A percentile compares a stretch with the other conserved stretches of the same genome.
Evolutionary conservation across 2,888 invertebrate genomes (phyloP).

Genomic region (Melipona beecheii): DNA sequence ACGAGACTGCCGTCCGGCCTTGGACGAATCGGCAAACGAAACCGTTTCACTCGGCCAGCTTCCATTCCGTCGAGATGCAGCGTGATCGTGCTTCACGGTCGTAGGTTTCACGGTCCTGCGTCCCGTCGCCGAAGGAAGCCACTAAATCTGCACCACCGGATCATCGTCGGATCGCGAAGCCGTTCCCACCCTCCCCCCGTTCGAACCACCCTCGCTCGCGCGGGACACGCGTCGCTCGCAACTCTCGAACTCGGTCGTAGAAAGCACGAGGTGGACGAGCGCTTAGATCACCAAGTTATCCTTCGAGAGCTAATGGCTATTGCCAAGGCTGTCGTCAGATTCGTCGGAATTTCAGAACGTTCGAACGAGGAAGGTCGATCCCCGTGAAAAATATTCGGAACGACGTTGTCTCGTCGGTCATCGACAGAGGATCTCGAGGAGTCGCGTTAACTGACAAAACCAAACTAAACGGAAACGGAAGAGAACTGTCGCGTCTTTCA

Average conservation of each 20-base stretch:
- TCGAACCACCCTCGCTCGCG: not conserved
- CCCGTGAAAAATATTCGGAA: not conserved
- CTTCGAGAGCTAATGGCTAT: no score
- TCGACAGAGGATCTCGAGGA: not conserved
- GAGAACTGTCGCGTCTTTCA: slow-evolving; percentile 20
- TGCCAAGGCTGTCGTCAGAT: no score
- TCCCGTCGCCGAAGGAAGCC: slow-evolving; percentile 2
- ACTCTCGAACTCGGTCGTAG: slow-evolving; percentile 11
- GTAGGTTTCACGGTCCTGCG: slow-evolving; percentile 4
- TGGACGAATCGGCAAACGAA: not conserved
- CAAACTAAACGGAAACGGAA: not conserved
- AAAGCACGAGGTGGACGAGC: slow-evolving; percentile 5
- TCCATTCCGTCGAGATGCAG: not conserved
- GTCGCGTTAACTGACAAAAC: not conserved
- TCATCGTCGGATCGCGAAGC: slow-evolving; percentile 21
- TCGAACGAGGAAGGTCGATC: not conserved
- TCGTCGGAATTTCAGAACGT: no score
- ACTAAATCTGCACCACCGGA: slow-evolving; percentile 28
- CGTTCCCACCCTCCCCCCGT: slow-evolving; percentile 7
- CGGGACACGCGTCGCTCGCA: slow-evolving; percentile 11
- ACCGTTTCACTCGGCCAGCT: not conserved
- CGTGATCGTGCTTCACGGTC: slow-evolving; percentile 1
- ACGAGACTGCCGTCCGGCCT: not conserved
- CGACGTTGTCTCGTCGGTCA: not conserved
- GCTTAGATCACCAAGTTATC: not conserved